Percentiles rank a stretch among this genome's conserved stretches.
Evolutionary conservation across 2,113 vertebrate species (phyloP).

Genomic region (Marmota flaviventris): DNA sequence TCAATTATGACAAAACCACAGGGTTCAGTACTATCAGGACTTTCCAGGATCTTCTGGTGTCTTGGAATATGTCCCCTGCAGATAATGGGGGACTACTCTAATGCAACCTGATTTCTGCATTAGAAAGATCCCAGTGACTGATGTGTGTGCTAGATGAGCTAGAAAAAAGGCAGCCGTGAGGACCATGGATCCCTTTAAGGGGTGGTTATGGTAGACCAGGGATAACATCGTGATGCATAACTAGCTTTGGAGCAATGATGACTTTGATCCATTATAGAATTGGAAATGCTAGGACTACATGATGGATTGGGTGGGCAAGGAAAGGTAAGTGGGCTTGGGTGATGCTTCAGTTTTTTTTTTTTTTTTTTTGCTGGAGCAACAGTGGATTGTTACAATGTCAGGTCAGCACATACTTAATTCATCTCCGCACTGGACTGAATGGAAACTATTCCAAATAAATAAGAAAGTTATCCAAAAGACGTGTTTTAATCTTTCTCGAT

Average conservation of each 20-base stretch:
- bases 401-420: background rate
- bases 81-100: background rate
- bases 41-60: background rate
- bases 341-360: background rate
- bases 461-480: background rate
- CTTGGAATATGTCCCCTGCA: background rate
- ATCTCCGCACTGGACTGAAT: background rate
- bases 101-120: background rate
- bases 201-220: background rate
- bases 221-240: background rate
- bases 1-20: background rate
- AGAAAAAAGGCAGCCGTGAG: background rate
- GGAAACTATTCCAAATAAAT: slow-evolving; percentile 11
- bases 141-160: background rate
- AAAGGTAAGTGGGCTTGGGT: background rate
- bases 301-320: background rate
- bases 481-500: background rate
- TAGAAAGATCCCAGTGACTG: background rate
- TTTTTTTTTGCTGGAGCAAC: background rate
- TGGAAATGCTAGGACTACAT: background rate
- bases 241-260: background rate
- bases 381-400: background rate
- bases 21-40: background rate
- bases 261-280: background rate
- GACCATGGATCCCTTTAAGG: background rate